Conservation (phyloP, 2,113 vertebrate genomes). For the Rhinichthys klamathensis region DNA sequence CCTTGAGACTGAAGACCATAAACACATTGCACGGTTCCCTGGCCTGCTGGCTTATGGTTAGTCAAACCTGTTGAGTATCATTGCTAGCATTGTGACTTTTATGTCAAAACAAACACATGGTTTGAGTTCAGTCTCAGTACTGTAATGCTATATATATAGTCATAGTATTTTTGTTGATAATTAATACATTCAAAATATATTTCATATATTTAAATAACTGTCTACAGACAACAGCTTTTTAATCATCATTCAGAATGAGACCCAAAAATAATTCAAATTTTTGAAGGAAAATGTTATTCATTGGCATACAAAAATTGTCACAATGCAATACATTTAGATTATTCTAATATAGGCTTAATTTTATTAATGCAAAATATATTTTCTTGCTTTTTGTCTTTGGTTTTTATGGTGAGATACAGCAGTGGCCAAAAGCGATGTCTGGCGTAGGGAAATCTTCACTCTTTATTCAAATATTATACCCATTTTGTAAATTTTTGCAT, state of each 20-base stretch:
- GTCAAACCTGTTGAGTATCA: neutral
- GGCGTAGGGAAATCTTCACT: no score
- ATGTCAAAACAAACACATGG: slow-evolving; percentile 1
- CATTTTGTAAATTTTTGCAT: no score
- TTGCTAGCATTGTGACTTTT: neutral
- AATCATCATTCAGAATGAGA: neutral
- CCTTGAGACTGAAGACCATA: slow-evolving; percentile 74
- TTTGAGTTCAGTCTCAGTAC: neutral
- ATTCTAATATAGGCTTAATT: no score
- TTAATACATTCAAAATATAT: no score
- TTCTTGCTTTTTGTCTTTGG: no score
- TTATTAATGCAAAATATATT: no score
- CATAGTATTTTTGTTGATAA: no score
- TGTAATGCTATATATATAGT: neutral
- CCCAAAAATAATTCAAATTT: neutral
- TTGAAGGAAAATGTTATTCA: neutral
- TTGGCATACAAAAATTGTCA: neutral
- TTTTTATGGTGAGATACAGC: no score
- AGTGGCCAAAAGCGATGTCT: no score
- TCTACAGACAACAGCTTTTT: neutral
- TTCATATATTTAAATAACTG: no score
- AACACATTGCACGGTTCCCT: slow-evolving; percentile 66
- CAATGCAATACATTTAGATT: no score
- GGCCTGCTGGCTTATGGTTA: slow-evolving; percentile 60
- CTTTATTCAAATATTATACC: no score